Percentiles rank a stretch among this genome's conserved stretches.
These are phyloP conservation scores for Sclerodermus sp. DNA, from an alignment of 2,888 invertebrate genomes.

Conservation along the genomic window DNA sequence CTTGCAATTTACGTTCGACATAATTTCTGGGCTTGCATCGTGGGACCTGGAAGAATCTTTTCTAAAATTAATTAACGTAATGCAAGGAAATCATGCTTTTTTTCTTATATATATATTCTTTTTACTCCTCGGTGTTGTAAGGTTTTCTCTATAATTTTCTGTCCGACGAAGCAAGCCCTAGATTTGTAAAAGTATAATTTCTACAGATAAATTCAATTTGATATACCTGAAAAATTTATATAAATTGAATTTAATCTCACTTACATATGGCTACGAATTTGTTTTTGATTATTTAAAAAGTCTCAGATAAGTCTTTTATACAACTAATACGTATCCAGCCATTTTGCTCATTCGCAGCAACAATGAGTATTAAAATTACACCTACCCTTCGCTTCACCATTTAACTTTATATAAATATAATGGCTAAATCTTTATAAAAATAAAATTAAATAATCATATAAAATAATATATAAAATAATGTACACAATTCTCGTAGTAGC, in stretches of 20 bases:
- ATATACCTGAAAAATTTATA: conserved; percentile 3
- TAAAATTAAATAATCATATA: conserved; percentile 50
- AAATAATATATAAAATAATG: conserved; percentile 48
- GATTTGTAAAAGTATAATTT: conserved; percentile 7
- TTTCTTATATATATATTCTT: no score
- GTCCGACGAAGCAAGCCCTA: conserved; percentile 5
- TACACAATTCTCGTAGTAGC: conserved; percentile 38
- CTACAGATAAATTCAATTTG: not conserved
- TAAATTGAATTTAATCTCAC: conserved; percentile 7
- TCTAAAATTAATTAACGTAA: no score
- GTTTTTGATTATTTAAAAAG: conserved; percentile 16
- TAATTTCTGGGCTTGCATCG: no score
- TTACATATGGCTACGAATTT: conserved; percentile 26
- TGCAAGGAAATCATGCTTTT: no score
- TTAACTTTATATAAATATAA: conserved; percentile 27
- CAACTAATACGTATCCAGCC: conserved; percentile 36
- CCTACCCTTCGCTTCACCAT: conserved; percentile 10
- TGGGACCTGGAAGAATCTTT: no score
- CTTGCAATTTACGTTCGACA: no score
- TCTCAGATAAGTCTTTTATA: conserved; percentile 30
- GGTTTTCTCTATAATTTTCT: no score
- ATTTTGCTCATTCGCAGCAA: conserved; percentile 30
- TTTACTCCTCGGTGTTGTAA: no score
- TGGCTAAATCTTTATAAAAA: conserved; percentile 45
- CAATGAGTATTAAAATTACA: conserved; percentile 40